These are phyloP conservation scores for Kryptolebias ocellatus DNA, from an alignment of 2,797 vertebrate genomes.

Conservation along the genomic window DNA sequence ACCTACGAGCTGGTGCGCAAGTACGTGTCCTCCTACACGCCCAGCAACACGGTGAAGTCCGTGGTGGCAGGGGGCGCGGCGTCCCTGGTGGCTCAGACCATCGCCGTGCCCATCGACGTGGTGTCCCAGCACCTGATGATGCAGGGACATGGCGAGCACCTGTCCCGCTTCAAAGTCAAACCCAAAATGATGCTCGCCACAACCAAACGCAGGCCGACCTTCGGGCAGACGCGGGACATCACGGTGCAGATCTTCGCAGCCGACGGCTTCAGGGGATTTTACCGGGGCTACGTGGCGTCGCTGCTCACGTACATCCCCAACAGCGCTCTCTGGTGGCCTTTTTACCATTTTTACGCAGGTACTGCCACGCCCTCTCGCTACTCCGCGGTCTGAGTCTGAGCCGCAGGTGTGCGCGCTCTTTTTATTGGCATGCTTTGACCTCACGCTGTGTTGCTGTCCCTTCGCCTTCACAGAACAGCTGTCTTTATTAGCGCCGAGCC, in stretches of 20 bases:
- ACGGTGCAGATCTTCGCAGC: slow-evolving; percentile 90
- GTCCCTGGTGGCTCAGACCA: slow-evolving; percentile 96
- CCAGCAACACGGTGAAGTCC: slow-evolving; percentile 92
- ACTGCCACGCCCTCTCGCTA: slow-evolving; percentile 33
- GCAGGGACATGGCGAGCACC: slow-evolving; percentile 90
- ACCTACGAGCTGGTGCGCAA: slow-evolving; percentile 95
- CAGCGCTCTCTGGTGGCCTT: slow-evolving; percentile 98
- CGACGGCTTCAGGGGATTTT: slow-evolving; percentile 92
- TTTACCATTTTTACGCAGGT: slow-evolving; percentile 98
- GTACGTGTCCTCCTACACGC: slow-evolving; percentile 86
- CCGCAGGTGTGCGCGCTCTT: background rate
- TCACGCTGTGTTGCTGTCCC: slow-evolving; percentile 1
- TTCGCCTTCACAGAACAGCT: slow-evolving; percentile 86
- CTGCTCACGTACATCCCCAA: slow-evolving; percentile 98
- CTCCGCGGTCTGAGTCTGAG: background rate
- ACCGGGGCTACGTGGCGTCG: slow-evolving; percentile 94
- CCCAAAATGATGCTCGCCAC: slow-evolving; percentile 61
- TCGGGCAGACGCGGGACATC: slow-evolving; percentile 92
- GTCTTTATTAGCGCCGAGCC: slow-evolving; percentile 88
- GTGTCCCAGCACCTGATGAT: slow-evolving; percentile 98
- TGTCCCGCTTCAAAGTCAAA: slow-evolving; percentile 88
- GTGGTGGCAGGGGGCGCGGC: slow-evolving; percentile 93
- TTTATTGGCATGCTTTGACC: background rate
- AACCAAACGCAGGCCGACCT: slow-evolving; percentile 71
- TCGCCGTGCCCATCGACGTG: slow-evolving; percentile 95